Conservation (phyloP, 2,113 vertebrate species). For the Greenwoodochromis staneri region DNA sequence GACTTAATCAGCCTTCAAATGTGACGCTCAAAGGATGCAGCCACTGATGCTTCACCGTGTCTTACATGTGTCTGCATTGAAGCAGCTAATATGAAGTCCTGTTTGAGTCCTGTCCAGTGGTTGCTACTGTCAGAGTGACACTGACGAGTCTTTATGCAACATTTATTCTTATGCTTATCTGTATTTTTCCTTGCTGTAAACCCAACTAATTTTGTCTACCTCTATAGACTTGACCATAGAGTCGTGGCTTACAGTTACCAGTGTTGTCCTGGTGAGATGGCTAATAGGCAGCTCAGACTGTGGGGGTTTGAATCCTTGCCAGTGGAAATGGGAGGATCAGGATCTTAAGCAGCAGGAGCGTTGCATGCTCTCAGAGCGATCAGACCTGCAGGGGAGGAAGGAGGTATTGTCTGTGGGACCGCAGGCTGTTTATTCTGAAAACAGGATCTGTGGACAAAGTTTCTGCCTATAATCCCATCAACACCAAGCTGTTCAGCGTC, state of each 20-base stretch:
- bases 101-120: neutral
- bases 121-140: neutral
- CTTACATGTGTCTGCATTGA: neutral
- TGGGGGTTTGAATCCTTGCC: neutral
- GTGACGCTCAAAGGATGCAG: neutral
- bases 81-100: neutral
- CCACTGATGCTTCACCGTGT: neutral
- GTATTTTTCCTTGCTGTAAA: neutral
- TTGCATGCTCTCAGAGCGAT: neutral
- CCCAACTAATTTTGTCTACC: rapidly evolving
- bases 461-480: neutral
- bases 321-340: neutral
- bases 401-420: constrained; percentile 1
- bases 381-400: neutral
- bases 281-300: neutral
- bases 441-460: constrained; percentile 16
- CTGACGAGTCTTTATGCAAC: neutral
- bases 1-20: neutral
- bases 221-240: neutral
- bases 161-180: rapidly evolving
- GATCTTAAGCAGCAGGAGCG: neutral
- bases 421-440: constrained; percentile 45
- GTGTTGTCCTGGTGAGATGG: neutral
- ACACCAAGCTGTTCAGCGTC: neutral
- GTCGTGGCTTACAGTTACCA: neutral